Percentiles rank a stretch among this genome's conserved stretches.
Conservation (phyloP, 2,797 vertebrate species). For the Neostethus bicornis region DNA sequence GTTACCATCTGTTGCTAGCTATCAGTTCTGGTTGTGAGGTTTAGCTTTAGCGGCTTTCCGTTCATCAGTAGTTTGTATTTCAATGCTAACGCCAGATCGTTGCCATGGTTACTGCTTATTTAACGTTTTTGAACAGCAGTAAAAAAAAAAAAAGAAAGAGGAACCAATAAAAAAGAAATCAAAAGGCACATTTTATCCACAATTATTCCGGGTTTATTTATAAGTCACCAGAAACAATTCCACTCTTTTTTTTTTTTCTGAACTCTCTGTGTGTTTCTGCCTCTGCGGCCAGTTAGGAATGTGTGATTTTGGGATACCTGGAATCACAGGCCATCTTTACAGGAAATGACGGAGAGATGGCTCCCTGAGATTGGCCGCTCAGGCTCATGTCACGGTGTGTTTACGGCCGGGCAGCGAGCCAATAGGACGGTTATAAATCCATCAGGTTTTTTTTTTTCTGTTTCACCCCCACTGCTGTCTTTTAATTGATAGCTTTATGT, state of each 20-base stretch:
- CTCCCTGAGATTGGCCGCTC: slow-evolving; percentile 71
- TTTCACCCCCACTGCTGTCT: neutral
- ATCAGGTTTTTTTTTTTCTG: neutral
- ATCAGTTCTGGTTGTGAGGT: no score
- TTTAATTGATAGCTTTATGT: neutral
- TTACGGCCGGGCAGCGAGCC: slow-evolving; percentile 66
- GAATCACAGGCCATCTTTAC: slow-evolving; percentile 73
- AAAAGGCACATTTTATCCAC: no score
- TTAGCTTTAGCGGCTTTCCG: no score
- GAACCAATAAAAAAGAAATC: no score
- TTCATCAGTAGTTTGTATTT: no score
- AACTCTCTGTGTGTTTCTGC: slow-evolving; percentile 9
- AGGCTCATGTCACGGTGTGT: slow-evolving; percentile 71
- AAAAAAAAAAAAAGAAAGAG: no score
- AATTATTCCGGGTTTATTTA: neutral
- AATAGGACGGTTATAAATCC: slow-evolving; percentile 49
- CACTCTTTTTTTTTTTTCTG: neutral
- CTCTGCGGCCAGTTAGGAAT: slow-evolving; percentile 48
- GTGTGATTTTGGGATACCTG: slow-evolving; percentile 71
- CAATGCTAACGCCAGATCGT: no score
- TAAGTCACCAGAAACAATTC: no score
- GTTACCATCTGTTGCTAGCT: no score
- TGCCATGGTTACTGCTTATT: no score
- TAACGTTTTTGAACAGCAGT: no score
- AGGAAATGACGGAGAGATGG: slow-evolving; percentile 79